These are phyloP conservation scores for Dicycla oo DNA, from an alignment of 2,888 invertebrate species.

Conservation along the genomic window DNA sequence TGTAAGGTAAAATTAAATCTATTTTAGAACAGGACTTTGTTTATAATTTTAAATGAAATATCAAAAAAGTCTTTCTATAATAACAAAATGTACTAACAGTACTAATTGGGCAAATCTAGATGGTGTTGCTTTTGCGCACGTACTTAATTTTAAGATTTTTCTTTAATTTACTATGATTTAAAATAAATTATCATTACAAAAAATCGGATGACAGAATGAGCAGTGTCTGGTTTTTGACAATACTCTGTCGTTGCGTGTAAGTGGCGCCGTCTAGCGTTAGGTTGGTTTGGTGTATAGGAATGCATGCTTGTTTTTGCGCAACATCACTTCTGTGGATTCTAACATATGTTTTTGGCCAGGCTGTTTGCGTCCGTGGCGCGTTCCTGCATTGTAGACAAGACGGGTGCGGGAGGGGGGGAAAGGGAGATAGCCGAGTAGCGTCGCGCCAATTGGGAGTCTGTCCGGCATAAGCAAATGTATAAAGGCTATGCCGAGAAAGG, in stretches of 20 bases:
- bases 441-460: slow-evolving; percentile 85
- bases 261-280: slow-evolving; percentile 43
- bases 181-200: neutral
- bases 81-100: slow-evolving; percentile 17
- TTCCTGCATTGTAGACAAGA: slow-evolving; percentile 97
- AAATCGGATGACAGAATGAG: neutral
- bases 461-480: slow-evolving; percentile 79
- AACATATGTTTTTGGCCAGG: slow-evolving; percentile 84
- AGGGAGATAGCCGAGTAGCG: slow-evolving; percentile 92
- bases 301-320: slow-evolving; percentile 39
- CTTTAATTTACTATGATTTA: neutral
- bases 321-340: slow-evolving; percentile 45
- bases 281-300: slow-evolving; percentile 32
- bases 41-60: neutral
- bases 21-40: neutral
- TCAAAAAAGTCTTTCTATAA: slow-evolving; percentile 1
- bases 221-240: neutral
- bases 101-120: slow-evolving; percentile 48
- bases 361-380: slow-evolving; percentile 99
- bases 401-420: slow-evolving; percentile 91
- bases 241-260: slow-evolving; percentile 1
- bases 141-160: neutral
- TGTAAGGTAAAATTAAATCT: slow-evolving; percentile 24
- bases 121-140: slow-evolving; percentile 24
- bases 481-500: slow-evolving; percentile 80